These are phyloP conservation scores for Neomonachus schauinslandi DNA, from an alignment of 2,113 vertebrate species.

Conservation along the genomic window DNA sequence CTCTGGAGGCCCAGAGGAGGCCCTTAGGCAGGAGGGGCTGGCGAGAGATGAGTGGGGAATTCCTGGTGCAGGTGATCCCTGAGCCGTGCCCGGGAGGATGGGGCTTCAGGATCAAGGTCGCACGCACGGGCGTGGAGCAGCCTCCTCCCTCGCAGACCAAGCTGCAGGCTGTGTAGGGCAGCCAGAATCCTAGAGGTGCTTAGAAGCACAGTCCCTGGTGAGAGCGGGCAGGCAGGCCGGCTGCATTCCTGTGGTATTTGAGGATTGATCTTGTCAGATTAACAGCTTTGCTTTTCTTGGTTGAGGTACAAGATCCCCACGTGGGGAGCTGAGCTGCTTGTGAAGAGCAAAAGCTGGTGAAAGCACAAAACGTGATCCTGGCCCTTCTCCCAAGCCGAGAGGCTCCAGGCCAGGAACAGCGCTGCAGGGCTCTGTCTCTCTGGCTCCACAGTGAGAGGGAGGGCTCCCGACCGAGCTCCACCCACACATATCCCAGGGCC, in stretches of 20 bases:
- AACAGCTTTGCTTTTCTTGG: constrained; percentile 78
- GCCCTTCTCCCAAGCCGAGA: neutral
- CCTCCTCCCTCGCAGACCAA: neutral
- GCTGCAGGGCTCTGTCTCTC: neutral
- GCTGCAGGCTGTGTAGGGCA: neutral
- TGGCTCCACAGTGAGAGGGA: neutral
- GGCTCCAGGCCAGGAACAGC: neutral
- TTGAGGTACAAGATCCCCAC: constrained; percentile 74
- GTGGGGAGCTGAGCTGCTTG: constrained; percentile 36
- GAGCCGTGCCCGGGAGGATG: neutral
- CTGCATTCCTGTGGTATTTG: constrained; percentile 70
- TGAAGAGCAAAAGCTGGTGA: constrained; percentile 40
- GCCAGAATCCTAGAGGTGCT: neutral
- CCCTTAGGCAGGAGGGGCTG: neutral
- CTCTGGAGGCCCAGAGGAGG: neutral
- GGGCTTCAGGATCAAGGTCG: neutral
- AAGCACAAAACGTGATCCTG: constrained; percentile 40
- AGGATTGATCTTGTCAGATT: constrained; percentile 72
- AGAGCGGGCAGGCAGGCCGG: neutral
- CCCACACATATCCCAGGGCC: neutral
- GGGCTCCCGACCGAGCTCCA: neutral
- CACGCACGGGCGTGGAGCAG: neutral
- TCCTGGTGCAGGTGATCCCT: neutral
- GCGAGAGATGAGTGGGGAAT: neutral
- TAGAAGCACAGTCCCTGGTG: neutral